phyloP scores from a whole-genome alignment of 1,140 invertebrate genomes.

The Cataglyphis hispanica region DNA sequence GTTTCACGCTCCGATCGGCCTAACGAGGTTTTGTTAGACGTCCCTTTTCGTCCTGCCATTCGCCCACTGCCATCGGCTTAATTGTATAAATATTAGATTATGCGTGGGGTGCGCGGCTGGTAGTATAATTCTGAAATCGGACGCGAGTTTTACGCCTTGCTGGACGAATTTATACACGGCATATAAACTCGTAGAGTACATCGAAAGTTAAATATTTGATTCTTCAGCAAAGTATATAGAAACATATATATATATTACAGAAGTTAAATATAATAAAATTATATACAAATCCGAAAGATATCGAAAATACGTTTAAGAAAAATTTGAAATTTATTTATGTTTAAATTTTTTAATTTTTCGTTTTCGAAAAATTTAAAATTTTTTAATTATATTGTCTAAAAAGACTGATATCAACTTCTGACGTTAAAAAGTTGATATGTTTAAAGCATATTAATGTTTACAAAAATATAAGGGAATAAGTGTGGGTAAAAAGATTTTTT shows the following conservation, averaged over 20 bases:
- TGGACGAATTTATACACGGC: slow-evolving; percentile 23
- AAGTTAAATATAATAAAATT: slow-evolving; percentile 6
- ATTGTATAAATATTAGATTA: slow-evolving; percentile 86
- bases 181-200: slow-evolving; percentile 26
- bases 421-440: background rate
- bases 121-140: slow-evolving; percentile 68
- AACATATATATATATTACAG: background rate
- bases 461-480: too few relatives aligned
- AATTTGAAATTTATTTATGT: too few relatives aligned
- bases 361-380: too few relatives aligned
- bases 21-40: slow-evolving; percentile 80
- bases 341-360: too few relatives aligned
- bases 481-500: too few relatives aligned
- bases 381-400: background rate
- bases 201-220: slow-evolving; percentile 44
- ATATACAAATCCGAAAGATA: background rate
- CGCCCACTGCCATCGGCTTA: slow-evolving; percentile 76
- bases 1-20: slow-evolving; percentile 82
- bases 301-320: too few relatives aligned
- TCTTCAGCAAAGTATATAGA: background rate
- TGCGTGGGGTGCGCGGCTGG: slow-evolving; percentile 57
- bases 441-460: background rate
- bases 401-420: background rate
- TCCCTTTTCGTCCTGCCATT: slow-evolving; percentile 67
- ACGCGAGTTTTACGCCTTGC: slow-evolving; percentile 20